Conservation (phyloP, 1,140 invertebrate species). For the Drosophila mayri region DNA sequence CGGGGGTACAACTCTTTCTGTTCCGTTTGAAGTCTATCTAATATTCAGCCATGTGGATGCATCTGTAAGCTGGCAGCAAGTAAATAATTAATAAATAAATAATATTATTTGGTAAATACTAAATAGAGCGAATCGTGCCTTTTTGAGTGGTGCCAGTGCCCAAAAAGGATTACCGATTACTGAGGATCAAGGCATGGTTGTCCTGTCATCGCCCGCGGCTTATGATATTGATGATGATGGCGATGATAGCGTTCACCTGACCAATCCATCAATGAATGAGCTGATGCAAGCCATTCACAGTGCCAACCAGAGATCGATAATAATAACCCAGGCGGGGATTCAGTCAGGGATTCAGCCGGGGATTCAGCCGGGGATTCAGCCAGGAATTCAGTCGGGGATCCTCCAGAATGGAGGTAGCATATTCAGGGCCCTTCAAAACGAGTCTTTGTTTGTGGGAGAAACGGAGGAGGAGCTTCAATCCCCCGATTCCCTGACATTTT, state of each 20-base stretch:
- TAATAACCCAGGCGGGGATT: neutral
- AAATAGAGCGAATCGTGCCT: conserved; percentile 8
- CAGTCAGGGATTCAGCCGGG: neutral
- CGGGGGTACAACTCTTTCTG: neutral
- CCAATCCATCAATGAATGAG: conserved; percentile 30
- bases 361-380: neutral
- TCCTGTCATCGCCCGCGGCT: neutral
- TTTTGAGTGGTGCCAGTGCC: neutral
- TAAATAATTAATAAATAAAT: neutral
- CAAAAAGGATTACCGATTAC: neutral
- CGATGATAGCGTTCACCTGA: neutral
- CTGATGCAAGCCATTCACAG: conserved; percentile 1
- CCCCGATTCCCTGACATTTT: neutral
- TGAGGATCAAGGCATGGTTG: neutral
- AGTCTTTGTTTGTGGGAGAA: neutral
- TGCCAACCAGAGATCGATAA: neutral
- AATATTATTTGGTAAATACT: too few relatives aligned
- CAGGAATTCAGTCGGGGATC: too few relatives aligned
- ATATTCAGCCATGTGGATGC: conserved; percentile 12
- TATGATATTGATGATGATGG: neutral
- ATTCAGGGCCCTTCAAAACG: neutral
- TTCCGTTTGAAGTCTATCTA: neutral
- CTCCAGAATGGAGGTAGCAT: neutral
- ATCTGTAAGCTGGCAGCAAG: neutral
- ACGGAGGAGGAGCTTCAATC: neutral